A percentile compares a stretch with the other conserved stretches of the same genome.
phyloP scores from a whole-genome alignment of 1,140 invertebrate species.

The Drosophila melanogaster region Release_6_plus_ISO1_MT NC_004354.4:2626001-2626500 shows the following conservation, averaged over 20 bases:
- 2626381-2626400: slow-evolving; percentile 89
- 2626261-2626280: slow-evolving; percentile 94
- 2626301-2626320: slow-evolving; percentile 83
- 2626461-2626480: slow-evolving; percentile 88
- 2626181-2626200: slow-evolving; percentile 53
- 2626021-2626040: slow-evolving; percentile 85
- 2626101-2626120: slow-evolving; percentile 90
- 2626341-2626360: slow-evolving; percentile 45
- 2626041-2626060: slow-evolving; percentile 92
- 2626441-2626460: slow-evolving; percentile 93
- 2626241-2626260: slow-evolving; percentile 86
- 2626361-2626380: slow-evolving; percentile 86
- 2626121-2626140: slow-evolving; percentile 94
- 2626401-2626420: slow-evolving; percentile 94
- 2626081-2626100: slow-evolving; percentile 94
- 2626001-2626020: slow-evolving; percentile 85
- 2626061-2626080: slow-evolving; percentile 95
- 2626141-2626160: slow-evolving; percentile 88
- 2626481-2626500: slow-evolving; percentile 85
- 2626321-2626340: slow-evolving; percentile 13
- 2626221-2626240: slow-evolving; percentile 74
- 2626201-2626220: slow-evolving; percentile 41
- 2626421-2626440: slow-evolving; percentile 97
- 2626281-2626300: slow-evolving; percentile 94
- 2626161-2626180: slow-evolving; percentile 84